A percentile compares a stretch with the other conserved stretches of the same genome.
Conservation (phyloP, 2,888 invertebrate species). For the Bombyx huttoni region DNA sequence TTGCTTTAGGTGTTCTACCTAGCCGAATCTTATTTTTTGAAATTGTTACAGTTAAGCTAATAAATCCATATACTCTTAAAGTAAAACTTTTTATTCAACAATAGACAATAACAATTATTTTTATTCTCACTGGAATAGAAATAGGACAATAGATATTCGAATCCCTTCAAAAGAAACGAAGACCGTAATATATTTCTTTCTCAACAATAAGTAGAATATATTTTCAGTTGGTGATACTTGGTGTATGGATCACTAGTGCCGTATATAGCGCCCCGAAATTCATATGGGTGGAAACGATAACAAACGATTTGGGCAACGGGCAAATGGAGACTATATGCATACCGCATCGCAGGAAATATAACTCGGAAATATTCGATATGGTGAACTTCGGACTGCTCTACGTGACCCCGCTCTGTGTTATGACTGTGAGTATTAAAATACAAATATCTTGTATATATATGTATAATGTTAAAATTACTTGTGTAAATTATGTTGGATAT, state of each 20-base stretch:
- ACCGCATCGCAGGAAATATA: conserved; percentile 81
- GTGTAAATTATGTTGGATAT: too few species aligned
- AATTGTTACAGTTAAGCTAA: too few species aligned
- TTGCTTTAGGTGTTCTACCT: too few species aligned
- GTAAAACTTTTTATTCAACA: too few species aligned
- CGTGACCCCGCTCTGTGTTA: conserved; percentile 83
- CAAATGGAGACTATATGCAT: conserved; percentile 80
- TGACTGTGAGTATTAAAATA: conserved; percentile 74
- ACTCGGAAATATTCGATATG: conserved; percentile 83
- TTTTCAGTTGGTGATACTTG: conserved; percentile 78
- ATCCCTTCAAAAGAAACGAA: not conserved
- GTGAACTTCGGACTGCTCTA: conserved; percentile 88
- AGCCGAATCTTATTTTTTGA: too few species aligned
- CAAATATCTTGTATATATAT: too few species aligned
- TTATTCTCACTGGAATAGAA: not conserved
- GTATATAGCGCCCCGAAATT: conserved; percentile 88
- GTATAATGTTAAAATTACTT: too few species aligned
- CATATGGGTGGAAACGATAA: conserved; percentile 85
- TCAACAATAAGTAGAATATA: not conserved
- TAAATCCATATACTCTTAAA: too few species aligned
- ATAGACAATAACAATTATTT: too few species aligned
- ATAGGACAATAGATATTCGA: not conserved
- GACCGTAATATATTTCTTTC: not conserved
- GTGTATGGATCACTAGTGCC: conserved; percentile 88
- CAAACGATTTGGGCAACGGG: conserved; percentile 71